Evolutionary conservation across 2,797 vertebrate genomes (phyloP).

Genomic region (Potorous gilbertii): DNA sequence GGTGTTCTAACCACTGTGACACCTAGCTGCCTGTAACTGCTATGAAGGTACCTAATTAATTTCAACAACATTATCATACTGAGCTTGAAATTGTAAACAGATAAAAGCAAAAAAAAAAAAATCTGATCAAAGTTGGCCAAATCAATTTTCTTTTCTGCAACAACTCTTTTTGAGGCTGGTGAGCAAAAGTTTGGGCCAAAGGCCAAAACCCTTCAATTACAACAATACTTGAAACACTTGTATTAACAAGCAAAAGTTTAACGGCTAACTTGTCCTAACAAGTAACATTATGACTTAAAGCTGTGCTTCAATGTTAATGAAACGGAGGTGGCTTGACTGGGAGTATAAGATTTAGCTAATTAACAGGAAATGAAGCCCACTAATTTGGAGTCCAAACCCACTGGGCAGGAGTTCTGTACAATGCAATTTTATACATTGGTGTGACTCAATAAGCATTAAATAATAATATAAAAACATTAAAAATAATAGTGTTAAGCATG

Average conservation of each 20-base stretch:
- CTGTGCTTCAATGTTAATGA: constrained; percentile 33
- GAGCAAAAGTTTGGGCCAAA: constrained; percentile 77
- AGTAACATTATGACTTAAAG: constrained; percentile 40
- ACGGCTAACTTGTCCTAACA: constrained; percentile 52
- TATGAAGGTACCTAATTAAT: not conserved
- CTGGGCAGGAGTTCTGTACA: not conserved
- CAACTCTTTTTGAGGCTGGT: constrained; percentile 67
- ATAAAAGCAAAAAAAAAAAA: constrained; percentile 49
- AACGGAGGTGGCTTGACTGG: constrained; percentile 13
- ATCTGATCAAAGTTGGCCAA: constrained; percentile 68
- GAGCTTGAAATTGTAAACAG: constrained; percentile 55
- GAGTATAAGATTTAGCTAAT: constrained; percentile 26
- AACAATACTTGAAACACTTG: constrained; percentile 52
- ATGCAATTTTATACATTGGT: constrained; percentile 25
- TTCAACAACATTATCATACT: not conserved
- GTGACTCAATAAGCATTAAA: constrained; percentile 16
- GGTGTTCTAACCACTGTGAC: not conserved
- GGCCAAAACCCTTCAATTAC: constrained; percentile 75
- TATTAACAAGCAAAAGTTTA: constrained; percentile 57
- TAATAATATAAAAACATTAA: not conserved
- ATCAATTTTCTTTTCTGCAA: constrained; percentile 62
- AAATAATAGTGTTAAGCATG: not conserved
- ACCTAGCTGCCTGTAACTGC: not conserved
- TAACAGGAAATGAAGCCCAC: constrained; percentile 33
- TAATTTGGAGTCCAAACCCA: constrained; percentile 32